Evolutionary conservation across 2,888 invertebrate genomes (phyloP), one percentile per base, ranked within the genome.

Genomic region (Alloscopus bannaensis): DNA sequence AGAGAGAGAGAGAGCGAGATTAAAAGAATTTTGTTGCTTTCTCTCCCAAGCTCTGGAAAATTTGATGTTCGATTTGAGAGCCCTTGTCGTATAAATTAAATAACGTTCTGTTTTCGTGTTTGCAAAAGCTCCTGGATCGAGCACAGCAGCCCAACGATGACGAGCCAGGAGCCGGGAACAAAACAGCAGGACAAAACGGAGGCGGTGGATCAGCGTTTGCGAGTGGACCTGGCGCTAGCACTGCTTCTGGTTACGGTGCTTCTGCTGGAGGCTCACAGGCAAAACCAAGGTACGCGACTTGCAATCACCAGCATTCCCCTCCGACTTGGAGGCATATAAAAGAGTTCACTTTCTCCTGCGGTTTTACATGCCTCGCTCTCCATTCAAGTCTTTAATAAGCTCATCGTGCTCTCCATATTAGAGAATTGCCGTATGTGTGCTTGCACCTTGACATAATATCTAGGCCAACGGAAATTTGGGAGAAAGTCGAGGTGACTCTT

Each of bases 111-210:
- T 29, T 26, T 59, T 59, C 59, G 3, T 59, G 29, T 60, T 40
- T n/a, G 6, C 28, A 55, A n/a, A 20, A 79, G 79, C 65, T 79
- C 40, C 4, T 31, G 16, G 79, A 79, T 11, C 57, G 52, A 29
- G 66, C 55, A 16, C 69, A 62, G 8, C 70, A 71, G 29, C 31
- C 47, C 22, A 40, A 20, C 22, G 79, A 79, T 52, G 79, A 79
- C 4, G 79, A 79, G 18, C 22, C 52, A 40, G 71, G 71, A 55
- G 13, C 64, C 6, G 55, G 55, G 6, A 71, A 59, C 66, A 66
- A 71, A 31, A n/a, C 66, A 47, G 36, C 65, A 60, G 71, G 71
- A 60, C 79, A 79, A 45, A 79, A 79, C 68, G 72, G 78, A 59
- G 78, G 29, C 8, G 42, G 40, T 4, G 52, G 6, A 42, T 50